phyloP scores from a whole-genome alignment of 1,140 invertebrate species.

The Leptinotarsa undecemlineata region DNA sequence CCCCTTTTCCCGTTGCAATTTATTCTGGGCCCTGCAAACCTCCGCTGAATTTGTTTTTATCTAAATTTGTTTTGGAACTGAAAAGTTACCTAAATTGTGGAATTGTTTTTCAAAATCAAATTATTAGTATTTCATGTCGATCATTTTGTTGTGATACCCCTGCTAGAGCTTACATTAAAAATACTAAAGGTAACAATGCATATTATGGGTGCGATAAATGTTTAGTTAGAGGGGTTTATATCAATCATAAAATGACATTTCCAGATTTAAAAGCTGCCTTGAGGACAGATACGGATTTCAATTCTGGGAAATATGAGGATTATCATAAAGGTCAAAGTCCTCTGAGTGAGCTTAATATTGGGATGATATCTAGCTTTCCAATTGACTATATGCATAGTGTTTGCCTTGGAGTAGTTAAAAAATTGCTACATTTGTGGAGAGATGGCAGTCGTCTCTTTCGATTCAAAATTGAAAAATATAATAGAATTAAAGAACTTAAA shows the following conservation, averaged over 20 bases:
- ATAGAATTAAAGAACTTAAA: not conserved
- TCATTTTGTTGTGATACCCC: conserved; percentile 36
- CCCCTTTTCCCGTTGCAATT: conserved; percentile 17
- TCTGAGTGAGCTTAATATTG: conserved; percentile 41
- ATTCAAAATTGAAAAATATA: not conserved
- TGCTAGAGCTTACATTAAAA: conserved; percentile 31
- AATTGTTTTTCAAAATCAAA: conserved; percentile 7
- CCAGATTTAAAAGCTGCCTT: conserved; percentile 24
- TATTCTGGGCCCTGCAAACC: conserved; percentile 20
- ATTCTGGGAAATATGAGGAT: conserved; percentile 29
- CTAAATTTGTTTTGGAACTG: conserved; percentile 24
- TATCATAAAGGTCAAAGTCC: conserved; percentile 47
- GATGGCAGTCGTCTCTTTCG: conserved; percentile 7
- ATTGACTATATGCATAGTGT: conserved; percentile 56
- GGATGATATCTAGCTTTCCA: conserved; percentile 49
- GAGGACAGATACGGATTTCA: conserved; percentile 29
- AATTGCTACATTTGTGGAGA: conserved; percentile 40
- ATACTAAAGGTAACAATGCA: conserved; percentile 30
- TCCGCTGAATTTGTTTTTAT: conserved; percentile 21
- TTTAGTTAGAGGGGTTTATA: conserved; percentile 31
- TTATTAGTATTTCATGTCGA: conserved; percentile 1
- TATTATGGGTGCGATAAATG: conserved; percentile 39
- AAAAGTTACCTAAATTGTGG: conserved; percentile 5
- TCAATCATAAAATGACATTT: conserved; percentile 28
- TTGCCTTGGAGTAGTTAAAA: conserved; percentile 54